Base-by-base conservation (phyloP, 2,888 invertebrate species). In the Embidobia sp. region DNA sequence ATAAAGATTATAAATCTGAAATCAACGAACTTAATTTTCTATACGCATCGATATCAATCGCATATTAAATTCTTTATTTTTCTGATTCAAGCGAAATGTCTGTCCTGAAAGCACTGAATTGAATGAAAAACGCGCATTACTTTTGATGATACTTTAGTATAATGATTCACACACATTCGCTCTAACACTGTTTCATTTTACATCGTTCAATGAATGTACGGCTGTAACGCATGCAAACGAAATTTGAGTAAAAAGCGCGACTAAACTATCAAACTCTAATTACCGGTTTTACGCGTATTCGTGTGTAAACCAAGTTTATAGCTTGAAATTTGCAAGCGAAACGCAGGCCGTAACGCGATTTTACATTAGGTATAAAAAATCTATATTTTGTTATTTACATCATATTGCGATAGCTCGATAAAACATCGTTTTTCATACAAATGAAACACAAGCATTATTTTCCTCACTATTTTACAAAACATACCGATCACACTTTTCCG, bases 251-350 rank as follows among this genome's bases (percentile, higher is more conserved):
- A 73, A 73, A 73, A 57, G 72, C 64, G 26, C 40, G 73, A 64
- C 64, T 57, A 48, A 73, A 64, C 57, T 73, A 73, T 73, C 64
- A 73, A 73, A 64, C 64, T 73, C 57, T 49, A 73, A 73, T 73
- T 73, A 73, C 49, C 27, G 55, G 64, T 55, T 73, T 64, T 73
- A 73, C 57, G 42, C 64, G 57, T 49, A 64, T 72, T 64, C 64
- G 63, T 49, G 73, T 64, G 33, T 59, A 55, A 73, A 64, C 48
- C 64, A 57, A 66, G 73, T 73, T 73, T 73, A 73, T 73, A 53
- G 73, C 57, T 31, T 22, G 42, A 49, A 73, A 64, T 73, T 73
- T 73, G 59, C 73, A 57, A 73, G 57, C 42, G 57, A 64, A 64
- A 73, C 55, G 64, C 26, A 26, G 46, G 33, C 55, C 53, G 49